phyloP scores from a whole-genome alignment of 2,797 vertebrate species.

The Sebastes miniatus region DNA sequence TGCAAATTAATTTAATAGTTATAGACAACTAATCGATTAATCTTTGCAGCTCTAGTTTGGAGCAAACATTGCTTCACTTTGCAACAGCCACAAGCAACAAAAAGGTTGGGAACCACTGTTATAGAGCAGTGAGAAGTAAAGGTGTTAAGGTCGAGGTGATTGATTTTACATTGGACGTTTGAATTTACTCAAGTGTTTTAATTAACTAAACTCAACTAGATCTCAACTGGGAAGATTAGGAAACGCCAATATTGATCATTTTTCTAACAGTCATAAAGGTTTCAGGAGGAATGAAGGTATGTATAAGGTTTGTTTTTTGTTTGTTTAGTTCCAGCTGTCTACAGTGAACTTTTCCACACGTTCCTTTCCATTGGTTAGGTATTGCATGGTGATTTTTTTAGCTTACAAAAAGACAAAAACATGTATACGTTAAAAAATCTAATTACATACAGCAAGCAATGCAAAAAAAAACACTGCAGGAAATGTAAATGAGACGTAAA shows the following conservation, averaged over 20 bases:
- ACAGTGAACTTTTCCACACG: neutral
- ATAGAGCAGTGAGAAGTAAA: neutral
- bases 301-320: neutral
- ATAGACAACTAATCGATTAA: too few relatives aligned
- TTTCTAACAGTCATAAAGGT: neutral
- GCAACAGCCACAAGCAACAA: too few relatives aligned
- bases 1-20: too few relatives aligned
- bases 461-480: conserved; percentile 12
- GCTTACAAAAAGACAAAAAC: conserved; percentile 21
- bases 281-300: neutral
- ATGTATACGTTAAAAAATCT: conserved; percentile 14
- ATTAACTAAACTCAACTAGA: neutral
- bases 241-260: neutral
- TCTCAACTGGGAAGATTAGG: neutral
- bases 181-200: neutral
- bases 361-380: neutral
- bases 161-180: neutral
- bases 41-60: too few relatives aligned
- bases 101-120: neutral
- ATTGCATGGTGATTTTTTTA: neutral
- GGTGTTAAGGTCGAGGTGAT: neutral
- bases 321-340: neutral
- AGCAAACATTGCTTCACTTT: too few relatives aligned
- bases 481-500: conserved; percentile 68
- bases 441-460: conserved; percentile 37